Evolutionary conservation across 2,888 invertebrate genomes (phyloP).

Genomic region (Alcis repandata): DNA sequence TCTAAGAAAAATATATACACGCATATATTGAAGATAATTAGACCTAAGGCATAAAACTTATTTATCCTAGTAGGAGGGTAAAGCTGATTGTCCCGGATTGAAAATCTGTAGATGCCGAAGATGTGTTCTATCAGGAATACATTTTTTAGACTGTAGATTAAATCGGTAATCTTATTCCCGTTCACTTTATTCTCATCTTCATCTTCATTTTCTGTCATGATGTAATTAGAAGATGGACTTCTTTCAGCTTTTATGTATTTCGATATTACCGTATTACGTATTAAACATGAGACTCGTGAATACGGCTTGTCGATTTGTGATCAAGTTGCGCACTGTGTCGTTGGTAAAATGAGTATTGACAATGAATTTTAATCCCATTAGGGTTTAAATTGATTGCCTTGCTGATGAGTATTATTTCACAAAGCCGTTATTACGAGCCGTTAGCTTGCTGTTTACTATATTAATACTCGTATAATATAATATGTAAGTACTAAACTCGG

Average conservation of each 20-base stretch:
- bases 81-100: not conserved
- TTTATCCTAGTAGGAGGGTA: conserved; percentile 4
- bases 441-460: not conserved
- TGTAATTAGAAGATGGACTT: not conserved
- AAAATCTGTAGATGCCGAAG: conserved; percentile 20
- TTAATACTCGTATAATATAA: too few relatives aligned
- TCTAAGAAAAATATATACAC: conserved; percentile 2
- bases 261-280: not conserved
- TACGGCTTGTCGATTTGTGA: not conserved
- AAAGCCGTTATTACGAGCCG: not conserved
- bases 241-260: not conserved
- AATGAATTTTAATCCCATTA: conserved; percentile 3
- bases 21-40: not conserved
- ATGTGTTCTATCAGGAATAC: conserved; percentile 5
- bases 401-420: not conserved
- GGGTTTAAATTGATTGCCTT: not conserved
- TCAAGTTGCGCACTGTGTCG: not conserved
- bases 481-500: too few relatives aligned
- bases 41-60: conserved; percentile 1
- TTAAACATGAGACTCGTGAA: too few relatives aligned
- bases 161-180: not conserved
- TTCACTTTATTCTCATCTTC: not conserved
- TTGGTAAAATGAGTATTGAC: not conserved
- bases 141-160: conserved; percentile 1
- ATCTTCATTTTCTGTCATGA: conserved; percentile 11